These are phyloP conservation scores for Morpho deidamia DNA, from an alignment of 2,888 invertebrate species.

Conservation along the genomic window DNA sequence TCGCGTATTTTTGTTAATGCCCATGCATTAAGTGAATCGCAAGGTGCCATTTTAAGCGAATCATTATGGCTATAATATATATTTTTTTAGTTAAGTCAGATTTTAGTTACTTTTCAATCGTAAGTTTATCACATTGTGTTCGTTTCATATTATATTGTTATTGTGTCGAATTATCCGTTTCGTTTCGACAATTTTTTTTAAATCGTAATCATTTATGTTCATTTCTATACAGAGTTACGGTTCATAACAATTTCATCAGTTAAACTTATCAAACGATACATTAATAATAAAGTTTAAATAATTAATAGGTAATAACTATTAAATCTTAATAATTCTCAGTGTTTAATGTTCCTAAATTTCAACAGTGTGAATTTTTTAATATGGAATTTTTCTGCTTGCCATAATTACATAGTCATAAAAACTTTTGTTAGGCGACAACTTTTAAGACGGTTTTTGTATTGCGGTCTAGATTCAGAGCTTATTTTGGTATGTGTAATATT, in stretches of 20 bases:
- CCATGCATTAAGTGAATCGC: conserved; percentile 60
- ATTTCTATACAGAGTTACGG: conserved; percentile 3
- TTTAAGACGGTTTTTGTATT: conserved; percentile 27
- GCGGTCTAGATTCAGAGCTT: conserved; percentile 34
- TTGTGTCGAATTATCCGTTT: conserved; percentile 33
- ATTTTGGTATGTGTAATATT: conserved; percentile 10
- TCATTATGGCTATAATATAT: conserved; percentile 64
- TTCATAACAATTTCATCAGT: conserved; percentile 13
- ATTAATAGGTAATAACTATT: conserved; percentile 62
- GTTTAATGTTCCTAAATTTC: conserved; percentile 77
- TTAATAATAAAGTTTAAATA: conserved; percentile 47
- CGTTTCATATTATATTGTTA: conserved; percentile 46
- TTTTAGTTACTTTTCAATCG: conserved; percentile 49
- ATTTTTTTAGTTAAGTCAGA: conserved; percentile 55
- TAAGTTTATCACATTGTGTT: conserved; percentile 64
- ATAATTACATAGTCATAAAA: conserved; percentile 49
- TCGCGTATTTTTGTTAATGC: conserved; percentile 34
- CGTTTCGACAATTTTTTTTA: conserved; percentile 37
- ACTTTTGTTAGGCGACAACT: conserved; percentile 33
- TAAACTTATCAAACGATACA: conserved; percentile 44
- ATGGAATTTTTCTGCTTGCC: conserved; percentile 66
- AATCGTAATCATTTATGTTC: conserved; percentile 34
- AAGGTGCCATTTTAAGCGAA: conserved; percentile 67
- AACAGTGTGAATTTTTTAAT: conserved; percentile 63
- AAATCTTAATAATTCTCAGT: conserved; percentile 71